A percentile compares a stretch with the other conserved stretches of the same genome.
Evolutionary conservation across 2,888 invertebrate genomes (phyloP).

Genomic region (Andricus quercusramuli): DNA sequence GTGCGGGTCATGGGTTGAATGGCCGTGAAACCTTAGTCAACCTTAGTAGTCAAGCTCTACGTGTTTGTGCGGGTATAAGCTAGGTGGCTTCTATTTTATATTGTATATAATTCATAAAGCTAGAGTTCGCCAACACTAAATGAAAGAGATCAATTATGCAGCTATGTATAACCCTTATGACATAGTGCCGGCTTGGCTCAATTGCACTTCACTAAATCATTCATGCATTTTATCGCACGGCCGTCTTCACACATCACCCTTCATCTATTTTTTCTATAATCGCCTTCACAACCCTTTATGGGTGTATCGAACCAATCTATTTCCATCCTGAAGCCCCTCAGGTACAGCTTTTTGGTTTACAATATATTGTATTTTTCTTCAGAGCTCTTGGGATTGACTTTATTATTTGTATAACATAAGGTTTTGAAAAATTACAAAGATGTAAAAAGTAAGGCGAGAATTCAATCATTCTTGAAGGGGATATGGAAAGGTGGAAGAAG

Average conservation of each 20-base stretch:
- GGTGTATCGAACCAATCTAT: not conserved
- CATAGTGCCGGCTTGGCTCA: not conserved
- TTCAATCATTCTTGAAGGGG: no score
- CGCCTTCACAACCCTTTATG: not conserved
- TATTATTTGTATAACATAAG: not conserved
- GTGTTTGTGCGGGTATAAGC: not conserved
- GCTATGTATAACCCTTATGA: not conserved
- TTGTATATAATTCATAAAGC: not conserved
- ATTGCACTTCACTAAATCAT: conserved; percentile 17
- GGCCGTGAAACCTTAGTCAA: conserved; percentile 40
- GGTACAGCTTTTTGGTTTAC: not conserved
- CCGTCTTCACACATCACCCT: not conserved
- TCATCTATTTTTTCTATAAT: not conserved
- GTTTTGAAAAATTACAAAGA: not conserved
- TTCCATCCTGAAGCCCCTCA: not conserved
- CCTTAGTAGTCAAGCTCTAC: not conserved
- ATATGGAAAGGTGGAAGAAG: no score
- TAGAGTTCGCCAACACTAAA: not conserved
- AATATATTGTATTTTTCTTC: not conserved
- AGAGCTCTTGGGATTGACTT: not conserved
- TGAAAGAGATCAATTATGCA: not conserved
- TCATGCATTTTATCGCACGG: not conserved
- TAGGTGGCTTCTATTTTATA: not conserved
- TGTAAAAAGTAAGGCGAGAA: not conserved
- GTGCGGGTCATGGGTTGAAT: conserved; percentile 45